Conservation (phyloP, 37 sponge, comb jelly and placozoan species). For the Axinella damicornis region DNA sequence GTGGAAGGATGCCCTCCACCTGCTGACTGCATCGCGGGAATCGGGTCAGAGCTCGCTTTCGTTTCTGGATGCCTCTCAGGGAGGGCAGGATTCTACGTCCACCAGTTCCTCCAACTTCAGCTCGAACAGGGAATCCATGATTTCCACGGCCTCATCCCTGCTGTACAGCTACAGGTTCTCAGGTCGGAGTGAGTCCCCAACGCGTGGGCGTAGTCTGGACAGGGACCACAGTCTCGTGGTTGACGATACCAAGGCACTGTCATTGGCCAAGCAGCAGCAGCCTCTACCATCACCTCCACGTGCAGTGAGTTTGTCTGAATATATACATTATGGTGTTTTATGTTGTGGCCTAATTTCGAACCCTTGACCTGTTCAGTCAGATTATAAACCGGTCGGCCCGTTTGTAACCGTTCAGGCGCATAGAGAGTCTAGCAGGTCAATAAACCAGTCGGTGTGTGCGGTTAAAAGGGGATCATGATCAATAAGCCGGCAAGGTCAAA, state of each 20-base stretch:
- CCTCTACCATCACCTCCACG: constrained; percentile 52
- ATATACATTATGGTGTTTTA: no score
- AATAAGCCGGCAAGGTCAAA: no score
- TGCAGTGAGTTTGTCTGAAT: not conserved
- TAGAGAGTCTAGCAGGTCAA: no score
- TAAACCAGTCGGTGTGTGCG: no score
- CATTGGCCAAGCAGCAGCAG: constrained; percentile 38
- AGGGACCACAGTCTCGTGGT: not conserved
- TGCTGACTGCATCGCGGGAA: constrained; percentile 16
- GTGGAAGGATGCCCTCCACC: constrained; percentile 38
- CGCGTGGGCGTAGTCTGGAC: not conserved
- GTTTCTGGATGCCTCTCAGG: constrained; percentile 3
- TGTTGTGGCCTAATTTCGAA: no score
- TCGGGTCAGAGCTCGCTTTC: constrained; percentile 2
- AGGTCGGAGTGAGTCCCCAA: not conserved
- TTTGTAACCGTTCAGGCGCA: no score
- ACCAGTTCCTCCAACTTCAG: constrained; percentile 54
- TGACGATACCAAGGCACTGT: constrained; percentile 4
- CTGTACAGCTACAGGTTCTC: not conserved
- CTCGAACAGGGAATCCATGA: constrained; percentile 30
- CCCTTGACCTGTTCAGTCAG: no score
- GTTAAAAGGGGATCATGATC: no score
- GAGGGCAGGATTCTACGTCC: constrained; percentile 19
- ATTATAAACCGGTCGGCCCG: no score
- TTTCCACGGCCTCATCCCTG: constrained; percentile 44